A percentile compares a stretch with the other conserved stretches of the same genome.
phyloP scores from a whole-genome alignment of 2,113 vertebrate genomes.

The Regulus satrapa region DNA sequence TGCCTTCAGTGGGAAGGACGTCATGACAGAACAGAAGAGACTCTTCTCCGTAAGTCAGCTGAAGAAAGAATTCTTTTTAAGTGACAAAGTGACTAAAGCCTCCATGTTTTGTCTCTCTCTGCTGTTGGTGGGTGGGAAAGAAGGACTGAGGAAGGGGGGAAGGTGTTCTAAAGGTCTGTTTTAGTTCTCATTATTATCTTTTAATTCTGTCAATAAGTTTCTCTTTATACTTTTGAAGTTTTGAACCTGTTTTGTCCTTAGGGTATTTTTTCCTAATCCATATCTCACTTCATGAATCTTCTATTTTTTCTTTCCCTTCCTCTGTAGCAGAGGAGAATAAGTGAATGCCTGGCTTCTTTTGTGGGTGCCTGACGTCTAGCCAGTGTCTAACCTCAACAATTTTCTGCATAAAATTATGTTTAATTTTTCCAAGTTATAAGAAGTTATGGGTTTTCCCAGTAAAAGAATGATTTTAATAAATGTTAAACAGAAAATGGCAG shows the following conservation, averaged over 20 bases:
- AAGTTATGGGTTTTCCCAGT: not conserved
- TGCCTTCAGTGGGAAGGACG: rapidly evolving
- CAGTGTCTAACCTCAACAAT: not conserved
- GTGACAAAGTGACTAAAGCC: not conserved
- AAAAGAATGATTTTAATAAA: not conserved
- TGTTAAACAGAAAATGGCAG: not conserved
- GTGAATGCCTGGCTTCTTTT: not conserved
- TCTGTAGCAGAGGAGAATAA: not conserved
- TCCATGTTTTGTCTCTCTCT: not conserved
- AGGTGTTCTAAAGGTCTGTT: not conserved
- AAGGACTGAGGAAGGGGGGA: not conserved
- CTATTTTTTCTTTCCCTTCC: not conserved
- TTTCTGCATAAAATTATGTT: not conserved
- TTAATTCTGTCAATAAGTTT: not conserved
- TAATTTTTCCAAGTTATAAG: not conserved
- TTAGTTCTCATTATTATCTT: not conserved
- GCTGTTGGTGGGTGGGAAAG: not conserved
- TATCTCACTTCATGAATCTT: not conserved
- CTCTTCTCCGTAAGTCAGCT: not conserved
- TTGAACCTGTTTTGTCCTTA: not conserved
- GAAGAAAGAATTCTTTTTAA: not conserved
- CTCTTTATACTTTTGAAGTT: not conserved
- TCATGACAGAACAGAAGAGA: not conserved
- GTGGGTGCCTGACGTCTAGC: not conserved
- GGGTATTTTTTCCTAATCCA: not conserved